Percentiles rank a stretch among this genome's conserved stretches.
These are phyloP conservation scores for Loris lydekkerianus DNA, from an alignment of 2,797 vertebrate species.

Conservation along the genomic window DNA sequence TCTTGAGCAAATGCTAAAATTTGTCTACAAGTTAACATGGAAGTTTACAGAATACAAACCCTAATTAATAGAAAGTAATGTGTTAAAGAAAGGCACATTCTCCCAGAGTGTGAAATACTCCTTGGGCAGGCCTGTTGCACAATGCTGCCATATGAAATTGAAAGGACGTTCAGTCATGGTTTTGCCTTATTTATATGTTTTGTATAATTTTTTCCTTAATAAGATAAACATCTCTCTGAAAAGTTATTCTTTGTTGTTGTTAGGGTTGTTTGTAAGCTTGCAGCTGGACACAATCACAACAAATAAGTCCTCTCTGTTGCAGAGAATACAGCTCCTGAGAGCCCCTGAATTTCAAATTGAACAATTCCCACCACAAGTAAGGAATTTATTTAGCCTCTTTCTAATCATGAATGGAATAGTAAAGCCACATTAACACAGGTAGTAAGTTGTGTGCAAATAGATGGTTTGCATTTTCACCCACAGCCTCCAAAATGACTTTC, in stretches of 20 bases:
- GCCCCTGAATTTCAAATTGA: background rate
- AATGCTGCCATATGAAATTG: background rate
- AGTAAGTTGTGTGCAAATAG: background rate
- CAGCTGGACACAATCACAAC: background rate
- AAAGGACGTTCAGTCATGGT: background rate
- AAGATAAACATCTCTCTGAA: slow-evolving; percentile 36
- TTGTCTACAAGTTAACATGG: background rate
- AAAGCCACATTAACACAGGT: background rate
- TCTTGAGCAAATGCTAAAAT: slow-evolving; percentile 5
- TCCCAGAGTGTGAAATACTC: background rate
- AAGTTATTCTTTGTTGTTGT: background rate
- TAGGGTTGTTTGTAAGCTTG: background rate
- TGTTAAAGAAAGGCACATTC: background rate
- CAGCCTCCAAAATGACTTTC: slow-evolving; percentile 27
- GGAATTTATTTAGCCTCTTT: background rate
- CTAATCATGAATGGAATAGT: background rate
- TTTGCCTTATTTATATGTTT: slow-evolving; percentile 52
- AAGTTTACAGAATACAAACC: background rate
- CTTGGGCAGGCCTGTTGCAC: background rate
- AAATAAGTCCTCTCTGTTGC: background rate
- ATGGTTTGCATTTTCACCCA: background rate
- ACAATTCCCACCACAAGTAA: background rate
- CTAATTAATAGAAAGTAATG: background rate
- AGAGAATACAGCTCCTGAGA: background rate
- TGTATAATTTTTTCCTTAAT: slow-evolving; percentile 13